Conservation (phyloP, 2,113 vertebrate species). For the Sporophila hypoxantha region DNA sequence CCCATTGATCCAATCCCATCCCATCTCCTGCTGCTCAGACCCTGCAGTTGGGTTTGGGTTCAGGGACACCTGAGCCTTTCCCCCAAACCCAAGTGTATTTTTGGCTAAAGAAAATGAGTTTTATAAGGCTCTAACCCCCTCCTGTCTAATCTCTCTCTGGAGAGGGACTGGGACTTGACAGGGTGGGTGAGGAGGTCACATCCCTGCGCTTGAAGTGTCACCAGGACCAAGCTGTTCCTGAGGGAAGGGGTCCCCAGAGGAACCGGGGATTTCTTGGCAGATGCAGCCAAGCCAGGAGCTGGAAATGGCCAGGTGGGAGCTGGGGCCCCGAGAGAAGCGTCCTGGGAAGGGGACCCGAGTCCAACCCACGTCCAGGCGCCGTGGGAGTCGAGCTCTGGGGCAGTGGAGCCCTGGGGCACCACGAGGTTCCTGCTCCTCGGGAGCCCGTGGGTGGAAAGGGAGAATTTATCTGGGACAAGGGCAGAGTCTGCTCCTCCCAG, state of each 20-base stretch:
- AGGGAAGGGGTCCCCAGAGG: neutral
- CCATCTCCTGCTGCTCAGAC: too few species aligned
- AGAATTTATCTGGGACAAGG: neutral
- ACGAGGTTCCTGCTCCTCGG: fast-evolving
- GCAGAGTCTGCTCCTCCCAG: neutral
- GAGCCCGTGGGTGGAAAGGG: neutral
- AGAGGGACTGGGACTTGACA: neutral
- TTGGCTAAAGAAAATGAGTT: neutral
- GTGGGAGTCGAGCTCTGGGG: fast-evolving
- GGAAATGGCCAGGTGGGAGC: neutral
- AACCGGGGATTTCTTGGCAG: neutral
- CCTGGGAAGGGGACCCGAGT: neutral
- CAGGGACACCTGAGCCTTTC: fast-evolving
- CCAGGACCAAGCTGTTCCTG: fast-evolving
- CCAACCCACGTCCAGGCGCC: fast-evolving
- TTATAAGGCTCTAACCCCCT: neutral
- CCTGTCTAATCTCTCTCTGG: fast-evolving
- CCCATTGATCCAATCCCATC: fast-evolving
- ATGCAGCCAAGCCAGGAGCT: neutral
- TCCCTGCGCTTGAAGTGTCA: fast-evolving
- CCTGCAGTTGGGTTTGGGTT: fast-evolving
- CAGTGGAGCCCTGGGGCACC: fast-evolving
- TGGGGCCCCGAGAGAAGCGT: fast-evolving
- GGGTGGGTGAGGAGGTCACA: too few species aligned
- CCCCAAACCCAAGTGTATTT: neutral